Evolutionary conservation across 1,140 invertebrate genomes (phyloP).

Genomic region (Bicyclus anynana): DNA sequence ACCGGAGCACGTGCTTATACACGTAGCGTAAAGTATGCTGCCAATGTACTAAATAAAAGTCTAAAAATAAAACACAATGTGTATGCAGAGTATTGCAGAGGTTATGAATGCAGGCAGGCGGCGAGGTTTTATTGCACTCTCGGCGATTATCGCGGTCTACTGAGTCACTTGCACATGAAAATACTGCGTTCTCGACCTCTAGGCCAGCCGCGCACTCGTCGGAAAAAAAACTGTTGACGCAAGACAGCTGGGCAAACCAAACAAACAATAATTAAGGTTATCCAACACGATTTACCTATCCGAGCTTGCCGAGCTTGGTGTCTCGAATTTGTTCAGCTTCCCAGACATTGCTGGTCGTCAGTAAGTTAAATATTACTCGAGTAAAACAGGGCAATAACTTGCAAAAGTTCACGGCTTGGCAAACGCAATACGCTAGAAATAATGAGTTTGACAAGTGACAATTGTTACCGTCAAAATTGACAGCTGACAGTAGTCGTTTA

Average conservation of each 20-base stretch:
- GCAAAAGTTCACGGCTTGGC: conserved; percentile 43
- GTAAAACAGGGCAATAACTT: conserved; percentile 36
- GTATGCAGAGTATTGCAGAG: conserved; percentile 51
- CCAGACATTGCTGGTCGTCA: conserved; percentile 79
- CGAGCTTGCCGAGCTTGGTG: conserved; percentile 89
- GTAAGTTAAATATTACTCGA: conserved; percentile 28
- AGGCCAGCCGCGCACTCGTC: conserved; percentile 42
- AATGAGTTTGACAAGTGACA: conserved; percentile 25
- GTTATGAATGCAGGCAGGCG: conserved; percentile 51
- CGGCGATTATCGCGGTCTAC: conserved; percentile 22
- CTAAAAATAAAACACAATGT: conserved; percentile 73
- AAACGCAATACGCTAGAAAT: conserved; percentile 47
- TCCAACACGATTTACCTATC: conserved; percentile 82
- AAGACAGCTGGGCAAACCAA: conserved; percentile 67
- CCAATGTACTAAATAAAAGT: conserved; percentile 68
- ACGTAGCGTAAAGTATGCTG: conserved; percentile 48
- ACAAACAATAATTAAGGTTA: conserved; percentile 62
- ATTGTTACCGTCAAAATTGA: no score
- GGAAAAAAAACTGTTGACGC: conserved; percentile 54
- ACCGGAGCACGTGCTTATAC: conserved; percentile 54
- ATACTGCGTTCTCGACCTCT: conserved; percentile 33
- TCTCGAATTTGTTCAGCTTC: conserved; percentile 83
- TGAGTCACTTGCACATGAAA: conserved; percentile 38
- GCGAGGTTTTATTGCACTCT: conserved; percentile 17
- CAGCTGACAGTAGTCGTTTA: conserved; percentile 36